Conservation (phyloP, 2,113 vertebrate genomes). For the Garra rufa region DNA sequence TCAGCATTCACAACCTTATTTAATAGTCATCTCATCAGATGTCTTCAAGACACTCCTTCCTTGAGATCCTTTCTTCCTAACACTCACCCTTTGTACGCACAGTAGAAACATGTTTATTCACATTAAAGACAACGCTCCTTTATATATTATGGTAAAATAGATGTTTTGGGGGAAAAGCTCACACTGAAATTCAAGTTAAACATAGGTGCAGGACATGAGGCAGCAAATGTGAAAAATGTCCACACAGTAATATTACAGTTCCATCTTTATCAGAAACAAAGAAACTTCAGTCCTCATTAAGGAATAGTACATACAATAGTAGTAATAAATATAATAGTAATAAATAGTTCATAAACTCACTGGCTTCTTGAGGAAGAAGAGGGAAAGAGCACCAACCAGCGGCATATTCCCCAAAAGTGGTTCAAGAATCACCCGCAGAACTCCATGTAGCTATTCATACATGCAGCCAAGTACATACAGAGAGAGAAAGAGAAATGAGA, state of each 20-base stretch:
- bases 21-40: background rate
- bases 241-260: background rate
- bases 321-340: background rate
- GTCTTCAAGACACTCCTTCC: background rate
- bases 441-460: slow-evolving; percentile 80
- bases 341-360: slow-evolving; percentile 69
- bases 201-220: background rate
- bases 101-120: too few relatives aligned
- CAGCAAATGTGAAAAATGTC: background rate
- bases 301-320: background rate
- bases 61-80: background rate
- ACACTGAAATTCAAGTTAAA: background rate
- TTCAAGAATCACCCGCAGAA: slow-evolving; percentile 86
- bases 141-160: background rate
- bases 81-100: background rate
- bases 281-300: too few relatives aligned
- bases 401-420: slow-evolving; percentile 88
- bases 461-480: slow-evolving; percentile 32
- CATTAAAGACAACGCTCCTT: background rate
- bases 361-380: slow-evolving; percentile 89
- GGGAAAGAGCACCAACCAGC: slow-evolving; percentile 83
- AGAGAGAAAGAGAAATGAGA: slow-evolving; percentile 1
- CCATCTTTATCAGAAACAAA: background rate
- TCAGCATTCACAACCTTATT: background rate
- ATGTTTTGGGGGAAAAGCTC: background rate